Evolutionary conservation across 2,113 vertebrate species (phyloP).

Genomic region (Pseudorectes ferrugineus): DNA sequence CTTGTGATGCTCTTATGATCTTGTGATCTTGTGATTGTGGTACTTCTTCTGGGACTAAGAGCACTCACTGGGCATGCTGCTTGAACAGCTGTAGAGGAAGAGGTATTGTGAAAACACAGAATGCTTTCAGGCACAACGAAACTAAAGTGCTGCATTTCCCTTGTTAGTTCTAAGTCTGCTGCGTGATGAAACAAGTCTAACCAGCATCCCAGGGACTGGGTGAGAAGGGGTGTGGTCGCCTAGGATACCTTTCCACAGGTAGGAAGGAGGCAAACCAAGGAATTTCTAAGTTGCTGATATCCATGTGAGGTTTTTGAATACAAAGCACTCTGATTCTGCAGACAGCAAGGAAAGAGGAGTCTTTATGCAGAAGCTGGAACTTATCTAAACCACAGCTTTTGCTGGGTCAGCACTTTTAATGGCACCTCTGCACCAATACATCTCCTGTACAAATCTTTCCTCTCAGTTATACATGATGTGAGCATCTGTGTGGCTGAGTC

Average conservation of each 20-base stretch:
- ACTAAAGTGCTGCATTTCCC: background rate
- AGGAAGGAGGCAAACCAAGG: background rate
- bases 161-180: background rate
- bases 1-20: background rate
- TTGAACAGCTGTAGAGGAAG: background rate
- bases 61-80: background rate
- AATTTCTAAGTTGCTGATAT: background rate
- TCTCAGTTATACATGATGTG: background rate
- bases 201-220: background rate
- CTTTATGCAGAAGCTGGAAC: background rate
- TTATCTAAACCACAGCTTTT: background rate
- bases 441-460: background rate
- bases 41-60: background rate
- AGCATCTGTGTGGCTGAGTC: background rate
- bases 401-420: background rate
- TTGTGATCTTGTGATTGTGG: background rate
- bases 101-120: background rate
- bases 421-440: background rate
- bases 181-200: background rate
- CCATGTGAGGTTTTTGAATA: background rate
- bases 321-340: background rate
- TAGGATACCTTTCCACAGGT: accelerated
- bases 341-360: background rate
- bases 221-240: background rate
- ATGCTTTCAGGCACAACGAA: background rate